Base-by-base conservation (phyloP, 2,888 invertebrate genomes). In the Idaea biselata region DNA sequence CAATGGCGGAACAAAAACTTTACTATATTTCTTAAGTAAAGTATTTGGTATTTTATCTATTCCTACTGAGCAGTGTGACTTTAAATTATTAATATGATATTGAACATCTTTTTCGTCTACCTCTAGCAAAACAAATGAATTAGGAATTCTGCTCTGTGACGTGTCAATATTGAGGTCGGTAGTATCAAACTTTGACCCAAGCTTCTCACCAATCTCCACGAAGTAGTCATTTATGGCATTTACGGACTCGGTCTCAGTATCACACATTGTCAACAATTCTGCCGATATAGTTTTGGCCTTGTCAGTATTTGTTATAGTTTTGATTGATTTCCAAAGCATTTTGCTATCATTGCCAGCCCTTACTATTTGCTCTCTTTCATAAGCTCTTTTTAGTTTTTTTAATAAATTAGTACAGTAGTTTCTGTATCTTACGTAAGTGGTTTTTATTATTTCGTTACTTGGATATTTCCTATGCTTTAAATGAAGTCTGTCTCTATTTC, bases 361-460 rank as follows among this genome's bases (percentile, higher is more conserved):
- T 33, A 2, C 6, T 14, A 60, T 56, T 56, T 16, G 16, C 7
- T 62, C 58, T 25, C 53, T 67, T 55, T 69, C 64, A 61, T 66
- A 67, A 57, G 63, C 59, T 18, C 58, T 59, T 63, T 64, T 69
- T 16, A 66, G 18, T 55, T 65, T 69, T 60, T 68, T 68, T 16
- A 69, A 57, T 18, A 69, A 31, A 3, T 62, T 63, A 11, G 59
- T 62, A 44, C 69, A 69, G 55, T 17, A 67, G 32, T 65, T 66
- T 33, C 67, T 59, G 18, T 69, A 69, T 55, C 64, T 44, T 16
- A 54, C 64, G 17, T 61, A 69, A 17, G 61, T 65, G 11, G 59
- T 56, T 58, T 33, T 60, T 16, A 31, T 32, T 7, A 33, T 17
- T 32, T 60, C 31, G 31, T 66, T 66, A 14, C 55, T 53, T 17